Base-by-base conservation (phyloP, 2,113 vertebrate species). In the Atractosteus spatula region DNA sequence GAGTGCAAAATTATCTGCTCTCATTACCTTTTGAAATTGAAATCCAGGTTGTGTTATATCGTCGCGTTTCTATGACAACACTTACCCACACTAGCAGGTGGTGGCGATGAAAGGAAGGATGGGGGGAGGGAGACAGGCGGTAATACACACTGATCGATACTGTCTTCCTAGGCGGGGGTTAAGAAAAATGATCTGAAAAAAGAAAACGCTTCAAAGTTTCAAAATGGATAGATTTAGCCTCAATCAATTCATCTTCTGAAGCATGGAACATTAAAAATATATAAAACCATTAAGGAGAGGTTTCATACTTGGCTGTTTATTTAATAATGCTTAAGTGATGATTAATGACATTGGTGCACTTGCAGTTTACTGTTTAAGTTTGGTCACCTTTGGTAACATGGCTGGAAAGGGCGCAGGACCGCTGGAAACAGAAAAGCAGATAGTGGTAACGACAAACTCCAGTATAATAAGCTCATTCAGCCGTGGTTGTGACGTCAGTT, bases 21-120 rank as follows among this genome's bases (percentile, higher is more conserved):
- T 88, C 81, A 79, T 90, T 92, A 87, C 87, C 86, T 91, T 87
- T 81, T 80, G 76, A 84, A 90, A 91, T 86, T 89, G 87, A 84
- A 88, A 86, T 88, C 85, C 80, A 83, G 82, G 82, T 86, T 83
- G 83, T 80, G 79, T 86, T 80, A 77, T 90, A 83, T 89, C 72
- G 82, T 85, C 84, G 71, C 73, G 84, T 91, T 89, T 85, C 90
- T 88, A 89, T 86, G 86, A 85, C 85, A 86, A 91, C 81, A 67
- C 69, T 76, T 77, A 74, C 73, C 76, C 76, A 70, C 68, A 66
- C 55, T 66, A 78, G 73, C 59, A 82, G 78, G 80, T 66, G 41
- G 70, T 74, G 17, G 17, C 17, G 74, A 76, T 64, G 69, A 67
- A 78, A 72, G 45, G 41, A 29, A 1, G 75, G 77, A 16, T 66